These are phyloP conservation scores for Columba janthina DNA, from an alignment of 2,113 vertebrate species.

Conservation along the genomic window DNA sequence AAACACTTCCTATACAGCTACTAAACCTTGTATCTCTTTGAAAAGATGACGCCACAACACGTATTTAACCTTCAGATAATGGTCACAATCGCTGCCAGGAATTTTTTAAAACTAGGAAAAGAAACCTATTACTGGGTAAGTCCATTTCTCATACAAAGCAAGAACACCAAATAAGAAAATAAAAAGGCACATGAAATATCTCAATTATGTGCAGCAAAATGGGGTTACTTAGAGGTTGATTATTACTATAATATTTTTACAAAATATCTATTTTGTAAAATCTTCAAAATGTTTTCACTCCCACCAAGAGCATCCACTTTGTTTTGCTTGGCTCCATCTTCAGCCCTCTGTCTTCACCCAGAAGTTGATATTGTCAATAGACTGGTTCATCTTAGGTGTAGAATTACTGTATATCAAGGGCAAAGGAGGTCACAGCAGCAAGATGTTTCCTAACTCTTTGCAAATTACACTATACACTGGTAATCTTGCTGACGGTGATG, in stretches of 20 bases:
- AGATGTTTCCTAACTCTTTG: not conserved
- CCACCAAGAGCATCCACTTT: not conserved
- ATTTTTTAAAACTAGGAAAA: not conserved
- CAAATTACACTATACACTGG: not conserved
- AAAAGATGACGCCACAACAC: not conserved
- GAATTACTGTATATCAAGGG: not conserved
- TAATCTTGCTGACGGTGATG: not conserved
- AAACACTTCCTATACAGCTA: not conserved
- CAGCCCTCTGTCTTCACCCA: not conserved
- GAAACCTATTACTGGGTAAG: not conserved
- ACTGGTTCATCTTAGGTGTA: not conserved
- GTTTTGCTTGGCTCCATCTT: not conserved
- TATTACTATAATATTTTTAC: not conserved
- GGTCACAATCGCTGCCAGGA: not conserved
- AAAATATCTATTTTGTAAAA: not conserved
- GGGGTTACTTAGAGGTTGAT: not conserved
- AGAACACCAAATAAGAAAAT: not conserved
- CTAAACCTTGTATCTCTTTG: not conserved
- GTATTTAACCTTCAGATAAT: not conserved
- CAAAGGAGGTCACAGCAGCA: not conserved
- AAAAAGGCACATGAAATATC: not conserved
- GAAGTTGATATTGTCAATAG: not conserved
- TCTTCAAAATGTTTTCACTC: not conserved
- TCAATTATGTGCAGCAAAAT: not conserved
- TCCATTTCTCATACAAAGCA: not conserved